Percentiles rank a stretch among this genome's conserved stretches.
Conservation (phyloP, 2,113 vertebrate genomes). For the Cyanocitta stelleri region DNA sequence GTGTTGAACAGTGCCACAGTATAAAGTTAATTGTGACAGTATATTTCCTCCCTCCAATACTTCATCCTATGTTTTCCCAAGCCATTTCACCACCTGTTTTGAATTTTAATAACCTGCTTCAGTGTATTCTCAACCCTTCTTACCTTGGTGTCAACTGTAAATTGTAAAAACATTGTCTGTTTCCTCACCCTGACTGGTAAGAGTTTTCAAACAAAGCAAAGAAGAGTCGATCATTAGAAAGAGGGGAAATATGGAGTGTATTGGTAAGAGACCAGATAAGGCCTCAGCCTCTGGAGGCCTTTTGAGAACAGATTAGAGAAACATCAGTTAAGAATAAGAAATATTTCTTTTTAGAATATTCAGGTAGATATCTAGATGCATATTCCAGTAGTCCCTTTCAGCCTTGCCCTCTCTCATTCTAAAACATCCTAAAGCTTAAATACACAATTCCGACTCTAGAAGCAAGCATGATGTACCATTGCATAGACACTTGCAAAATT, state of each 20-base stretch:
- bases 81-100: neutral
- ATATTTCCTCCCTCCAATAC: neutral
- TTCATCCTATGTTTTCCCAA: neutral
- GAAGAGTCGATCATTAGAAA: neutral
- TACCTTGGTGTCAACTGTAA: neutral
- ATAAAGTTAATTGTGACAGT: neutral
- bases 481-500: neutral
- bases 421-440: neutral
- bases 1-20: neutral
- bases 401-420: neutral
- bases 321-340: fast-evolving
- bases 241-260: fast-evolving
- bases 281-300: neutral
- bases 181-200: neutral
- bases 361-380: neutral
- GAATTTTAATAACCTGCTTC: neutral
- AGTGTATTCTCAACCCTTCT: neutral
- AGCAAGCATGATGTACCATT: neutral
- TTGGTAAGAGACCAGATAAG: neutral
- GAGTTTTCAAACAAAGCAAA: neutral
- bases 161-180: neutral
- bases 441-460: neutral
- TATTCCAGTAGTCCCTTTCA: neutral
- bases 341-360: neutral
- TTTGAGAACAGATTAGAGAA: neutral